These are phyloP conservation scores for Scomberomorus guttatus DNA, from an alignment of 2,797 vertebrate genomes.

Conservation along the genomic window DNA sequence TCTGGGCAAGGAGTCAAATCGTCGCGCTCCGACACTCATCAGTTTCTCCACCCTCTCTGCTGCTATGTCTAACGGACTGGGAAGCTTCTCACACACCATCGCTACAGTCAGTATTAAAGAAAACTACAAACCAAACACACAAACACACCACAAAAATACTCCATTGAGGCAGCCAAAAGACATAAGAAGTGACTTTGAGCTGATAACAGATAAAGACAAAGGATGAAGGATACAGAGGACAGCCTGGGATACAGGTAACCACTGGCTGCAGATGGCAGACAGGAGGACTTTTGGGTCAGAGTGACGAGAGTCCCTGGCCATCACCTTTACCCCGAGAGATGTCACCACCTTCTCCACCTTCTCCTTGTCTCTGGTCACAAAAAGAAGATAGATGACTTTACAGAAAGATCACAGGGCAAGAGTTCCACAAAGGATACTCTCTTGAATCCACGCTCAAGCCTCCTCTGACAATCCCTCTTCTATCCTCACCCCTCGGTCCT, in stretches of 20 bases:
- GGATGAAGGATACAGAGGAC: conserved; percentile 94
- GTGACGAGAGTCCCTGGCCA: conserved; percentile 90
- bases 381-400: not conserved
- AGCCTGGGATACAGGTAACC: conserved; percentile 94
- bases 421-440: too few relatives aligned
- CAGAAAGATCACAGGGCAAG: too few relatives aligned
- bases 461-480: too few relatives aligned
- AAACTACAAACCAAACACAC: not conserved
- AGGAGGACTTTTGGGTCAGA: conserved; percentile 95
- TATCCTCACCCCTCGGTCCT: too few relatives aligned
- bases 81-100: conserved; percentile 96
- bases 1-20: conserved; percentile 91
- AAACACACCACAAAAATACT: not conserved
- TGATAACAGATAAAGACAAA: not conserved
- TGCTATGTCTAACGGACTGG: conserved; percentile 91
- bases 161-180: not conserved
- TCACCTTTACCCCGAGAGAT: conserved; percentile 91
- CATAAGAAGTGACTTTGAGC: too few relatives aligned
- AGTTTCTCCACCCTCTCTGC: conserved; percentile 93
- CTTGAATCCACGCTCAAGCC: too few relatives aligned
- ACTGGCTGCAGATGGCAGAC: conserved; percentile 94
- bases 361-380: conserved; percentile 90
- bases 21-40: conserved; percentile 89
- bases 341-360: conserved; percentile 95
- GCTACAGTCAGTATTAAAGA: conserved; percentile 87